A percentile compares a stretch with the other conserved stretches of the same genome.
Evolutionary conservation across 2,888 invertebrate species (phyloP).

Genomic region (Tenthredo scrophulariae): DNA sequence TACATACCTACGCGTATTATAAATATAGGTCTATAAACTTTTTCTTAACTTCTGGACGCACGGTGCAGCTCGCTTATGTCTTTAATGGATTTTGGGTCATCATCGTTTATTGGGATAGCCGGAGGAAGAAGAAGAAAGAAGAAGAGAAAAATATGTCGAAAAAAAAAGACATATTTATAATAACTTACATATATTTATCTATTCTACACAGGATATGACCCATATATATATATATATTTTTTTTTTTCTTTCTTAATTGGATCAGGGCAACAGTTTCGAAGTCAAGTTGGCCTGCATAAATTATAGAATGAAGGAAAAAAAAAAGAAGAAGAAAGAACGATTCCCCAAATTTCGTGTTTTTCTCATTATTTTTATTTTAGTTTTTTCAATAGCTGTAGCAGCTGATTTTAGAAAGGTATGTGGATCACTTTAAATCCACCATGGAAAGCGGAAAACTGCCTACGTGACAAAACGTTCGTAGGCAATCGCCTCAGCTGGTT

Average conservation of each 20-base stretch:
- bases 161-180: neutral
- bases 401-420: neutral
- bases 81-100: constrained; percentile 1
- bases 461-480: constrained; percentile 45
- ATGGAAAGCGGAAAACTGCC: constrained; percentile 1
- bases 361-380: neutral
- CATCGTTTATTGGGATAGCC: neutral
- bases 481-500: neutral
- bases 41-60: neutral
- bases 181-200: constrained; percentile 22
- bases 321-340: neutral
- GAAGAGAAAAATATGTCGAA: neutral
- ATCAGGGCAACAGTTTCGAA: constrained; percentile 8
- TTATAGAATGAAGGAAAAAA: neutral
- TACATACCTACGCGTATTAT: neutral
- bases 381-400: neutral
- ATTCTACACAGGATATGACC: neutral
- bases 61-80: neutral
- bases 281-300: neutral
- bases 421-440: neutral
- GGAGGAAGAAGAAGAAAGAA: neutral
- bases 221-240: neutral
- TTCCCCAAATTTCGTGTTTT: neutral
- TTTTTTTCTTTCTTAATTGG: neutral
- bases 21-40: neutral